Base-by-base conservation (phyloP, 2,888 invertebrate genomes). In the Cheilosia soror region DNA sequence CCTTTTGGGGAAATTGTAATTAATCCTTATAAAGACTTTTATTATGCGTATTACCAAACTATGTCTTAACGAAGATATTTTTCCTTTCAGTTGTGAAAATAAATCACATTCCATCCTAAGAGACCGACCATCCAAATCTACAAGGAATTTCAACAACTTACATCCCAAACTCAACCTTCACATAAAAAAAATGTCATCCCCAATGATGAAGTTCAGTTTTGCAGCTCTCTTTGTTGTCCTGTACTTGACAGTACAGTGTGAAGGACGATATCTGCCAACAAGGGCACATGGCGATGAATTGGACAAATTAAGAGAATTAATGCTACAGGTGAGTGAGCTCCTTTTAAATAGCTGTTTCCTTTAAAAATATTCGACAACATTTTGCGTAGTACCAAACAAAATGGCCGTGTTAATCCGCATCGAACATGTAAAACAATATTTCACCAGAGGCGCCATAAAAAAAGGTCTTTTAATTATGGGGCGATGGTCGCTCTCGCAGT, bases 251-350 rank as follows among this genome's bases (percentile, higher is more conserved):
- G 88, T 90, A 89, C 89, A 90, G 87, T 90, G 90, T 82, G 92
- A 92, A 87, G 89, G 91, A 75, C 91, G 94, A 88, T 94, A 94
- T 88, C 90, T 94, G 80, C 93, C 93, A 62, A 93, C 93, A 87
- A 91, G 93, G 90, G 92, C 92, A 87, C 93, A 93, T 88, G 92
- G 92, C 71, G 93, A 94, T 89, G 92, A 93, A 89, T 90, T 94
- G 89, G 94, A 94, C 89, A 93, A 93, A 91, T 90, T 94, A 87
- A 91, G 93, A 87, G 94, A 94, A 88, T 90, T 94, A 87, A 92
- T 94, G 90, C 92, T 93, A 91, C 93, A 94, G 92, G 94, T 94
- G 91, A 92, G 93, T 91, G 0, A 31, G 42, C 25, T 47, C 13
- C 42, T 47, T 72, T 62, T n/a, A 42, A 76, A 47, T 44, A 75